Evolutionary conservation across 2,888 invertebrate species (phyloP), one percentile per base, ranked within the genome.

Genomic region (Mamestra brassicae): DNA sequence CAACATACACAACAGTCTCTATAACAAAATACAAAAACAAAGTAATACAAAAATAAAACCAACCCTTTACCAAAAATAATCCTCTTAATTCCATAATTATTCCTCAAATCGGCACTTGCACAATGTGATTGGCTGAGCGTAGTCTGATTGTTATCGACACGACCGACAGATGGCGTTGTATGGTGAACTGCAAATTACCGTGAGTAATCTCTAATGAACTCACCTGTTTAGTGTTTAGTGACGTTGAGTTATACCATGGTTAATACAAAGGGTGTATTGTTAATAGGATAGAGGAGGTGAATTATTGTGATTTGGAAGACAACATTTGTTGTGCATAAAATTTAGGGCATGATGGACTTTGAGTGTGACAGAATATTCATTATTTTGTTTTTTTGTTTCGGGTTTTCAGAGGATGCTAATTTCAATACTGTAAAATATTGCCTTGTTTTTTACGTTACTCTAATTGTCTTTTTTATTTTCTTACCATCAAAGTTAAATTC

Each of bases 191-290:
- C 91, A 92, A 94, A 94, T 94, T 91, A 92, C 90, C 94, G 94
- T 93, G 90, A 89, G 91, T 95, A 95, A 95, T 95, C 94, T 92
- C 80, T 95, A 95, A 95, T 94, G 90, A 93, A 92, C 93, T 95
- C 95, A 96, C 96, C 96, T 96, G 95, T 76, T 80, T 57, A 26
- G 63, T 95, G 94, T 75, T 79, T 58, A 66, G 63, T 86, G 89
- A 92, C 91, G 81, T 87, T 91, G 90, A 91, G 82, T 90, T 85
- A 90, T 91, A 84, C 55, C 57, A n/a, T 65, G n/a, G 68, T 54
- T 71, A 66, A 62, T 57, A 58, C 47, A 62, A 69, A 80, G 81
- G 88, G 79, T 73, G 83, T 69, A 47, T 76, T 70, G 34, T 79
- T 66, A 84, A 78, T 78, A 52, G 34, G 36, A 47, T 50, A 26